Base-by-base conservation (phyloP, 1,140 invertebrate species). In the Nautilus pompilius region DNA sequence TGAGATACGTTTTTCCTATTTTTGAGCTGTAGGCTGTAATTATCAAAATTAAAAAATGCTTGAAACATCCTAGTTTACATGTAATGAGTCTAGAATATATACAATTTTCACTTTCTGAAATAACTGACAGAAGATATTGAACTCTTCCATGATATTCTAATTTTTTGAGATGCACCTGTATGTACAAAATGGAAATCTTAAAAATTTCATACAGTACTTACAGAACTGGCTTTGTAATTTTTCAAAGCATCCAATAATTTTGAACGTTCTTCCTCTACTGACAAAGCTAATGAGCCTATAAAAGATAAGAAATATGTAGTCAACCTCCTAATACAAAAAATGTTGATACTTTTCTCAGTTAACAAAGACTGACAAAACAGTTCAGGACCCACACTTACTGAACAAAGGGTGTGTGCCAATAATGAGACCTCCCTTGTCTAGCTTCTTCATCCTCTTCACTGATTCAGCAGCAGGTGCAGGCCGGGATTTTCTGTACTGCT, bases 391-490 rank as follows among this genome's bases (percentile, higher is more conserved):
- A 62, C 26, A 76, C 66, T 69, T 70, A 80, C 78, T 76, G 74
- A 89, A 89, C 26, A 87, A 60, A 2, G 87, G 86, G 82, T 90
- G 88, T 56, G 87, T 72, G 20, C 86, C 87, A 20, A 88, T 82
- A 45, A 73, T 76, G 3, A 75, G 69, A 1, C 62, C 62, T 10
- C 69, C 56, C 34, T 68, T 66, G n/a, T 72, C 69, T 61, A 77
- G 60, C 56, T 81, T 72, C 80, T 94, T 99, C 2, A 91, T 88
- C 61, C 94, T 84, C 69, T 89, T 90, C 61, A 96, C 90, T 63
- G 93, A 95, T 80, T 98, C 96, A 2, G 85, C 84, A 0, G 95
- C 95, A 0, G 97, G 91, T 3, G 87, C 85, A 32, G 93, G 92
- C 62, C 96, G 84, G 36, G 95, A 95, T 71, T 87, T 87, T 0